Evolutionary conservation across 2,113 vertebrate species (phyloP).

Genomic region (Engraulis encrasicolus): DNA sequence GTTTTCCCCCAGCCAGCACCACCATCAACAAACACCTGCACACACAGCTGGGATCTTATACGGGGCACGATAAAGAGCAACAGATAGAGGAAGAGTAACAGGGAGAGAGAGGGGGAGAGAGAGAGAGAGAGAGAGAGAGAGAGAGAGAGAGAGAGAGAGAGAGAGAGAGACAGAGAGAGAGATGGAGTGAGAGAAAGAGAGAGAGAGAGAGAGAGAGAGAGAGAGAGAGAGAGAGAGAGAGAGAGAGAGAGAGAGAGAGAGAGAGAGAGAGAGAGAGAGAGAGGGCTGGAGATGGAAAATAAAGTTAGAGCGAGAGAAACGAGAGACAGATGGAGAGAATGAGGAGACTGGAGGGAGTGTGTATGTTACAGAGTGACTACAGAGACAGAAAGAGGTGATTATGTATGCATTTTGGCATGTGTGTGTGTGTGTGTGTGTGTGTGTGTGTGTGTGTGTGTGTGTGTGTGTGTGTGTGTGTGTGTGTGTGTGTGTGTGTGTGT

Average conservation of each 20-base stretch:
- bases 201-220: background rate
- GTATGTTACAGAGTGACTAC: no score
- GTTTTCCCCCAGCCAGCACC: no score
- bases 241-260: background rate
- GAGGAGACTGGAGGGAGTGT: background rate
- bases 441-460: background rate
- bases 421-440: background rate
- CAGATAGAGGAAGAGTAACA: background rate
- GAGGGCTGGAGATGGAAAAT: no score
- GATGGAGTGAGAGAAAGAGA: no score
- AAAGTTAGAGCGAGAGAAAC: background rate
- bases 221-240: background rate
- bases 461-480: conserved; percentile 4
- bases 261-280: background rate
- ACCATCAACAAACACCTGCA: background rate
- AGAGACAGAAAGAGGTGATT: no score
- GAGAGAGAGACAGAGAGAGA: background rate
- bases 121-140: background rate
- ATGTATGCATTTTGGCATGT: no score
- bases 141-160: background rate
- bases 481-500: background rate
- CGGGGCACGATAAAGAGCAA: no score
- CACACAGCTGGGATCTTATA: background rate
- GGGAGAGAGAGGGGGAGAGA: conserved; percentile 4
- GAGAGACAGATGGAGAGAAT: background rate